Evolutionary conservation across 2,113 vertebrate genomes (phyloP).

Genomic region (Atlantisia rogersi): DNA sequence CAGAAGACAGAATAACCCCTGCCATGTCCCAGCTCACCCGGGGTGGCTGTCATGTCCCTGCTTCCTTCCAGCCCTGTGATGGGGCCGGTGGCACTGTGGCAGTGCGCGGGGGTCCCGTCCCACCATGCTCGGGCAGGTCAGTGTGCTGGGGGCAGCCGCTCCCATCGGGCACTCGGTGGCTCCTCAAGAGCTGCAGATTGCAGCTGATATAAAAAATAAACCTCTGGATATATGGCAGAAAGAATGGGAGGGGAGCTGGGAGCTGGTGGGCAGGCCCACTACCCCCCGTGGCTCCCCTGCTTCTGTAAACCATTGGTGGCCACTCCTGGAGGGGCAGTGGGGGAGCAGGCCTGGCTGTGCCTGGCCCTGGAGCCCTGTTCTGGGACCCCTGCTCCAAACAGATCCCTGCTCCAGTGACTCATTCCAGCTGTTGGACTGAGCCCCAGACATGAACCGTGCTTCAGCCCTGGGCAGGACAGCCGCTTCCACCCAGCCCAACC

Average conservation of each 20-base stretch:
- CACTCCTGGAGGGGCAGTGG: neutral
- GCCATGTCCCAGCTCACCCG: neutral
- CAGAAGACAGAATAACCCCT: neutral
- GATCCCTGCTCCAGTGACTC: neutral
- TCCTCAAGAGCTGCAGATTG: neutral
- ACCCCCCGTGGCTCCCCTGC: neutral
- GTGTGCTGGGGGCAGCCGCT: fast-evolving
- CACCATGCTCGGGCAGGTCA: fast-evolving
- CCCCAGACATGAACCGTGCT: fast-evolving
- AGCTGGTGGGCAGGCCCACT: neutral
- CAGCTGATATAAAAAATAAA: slow-evolving; percentile 45
- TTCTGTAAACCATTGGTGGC: neutral
- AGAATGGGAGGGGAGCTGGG: neutral
- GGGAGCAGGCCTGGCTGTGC: no score
- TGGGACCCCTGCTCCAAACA: neutral
- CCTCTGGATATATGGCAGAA: slow-evolving; percentile 14
- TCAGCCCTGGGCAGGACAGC: fast-evolving
- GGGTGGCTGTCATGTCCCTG: neutral
- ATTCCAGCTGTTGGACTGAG: neutral
- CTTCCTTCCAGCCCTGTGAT: neutral
- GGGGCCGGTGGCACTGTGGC: neutral
- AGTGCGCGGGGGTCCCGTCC: neutral
- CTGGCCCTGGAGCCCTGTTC: neutral
- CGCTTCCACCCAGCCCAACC: neutral
- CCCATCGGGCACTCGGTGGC: neutral